Base-by-base conservation (phyloP, 1,140 invertebrate species). In the Augochlora pura region DNA sequence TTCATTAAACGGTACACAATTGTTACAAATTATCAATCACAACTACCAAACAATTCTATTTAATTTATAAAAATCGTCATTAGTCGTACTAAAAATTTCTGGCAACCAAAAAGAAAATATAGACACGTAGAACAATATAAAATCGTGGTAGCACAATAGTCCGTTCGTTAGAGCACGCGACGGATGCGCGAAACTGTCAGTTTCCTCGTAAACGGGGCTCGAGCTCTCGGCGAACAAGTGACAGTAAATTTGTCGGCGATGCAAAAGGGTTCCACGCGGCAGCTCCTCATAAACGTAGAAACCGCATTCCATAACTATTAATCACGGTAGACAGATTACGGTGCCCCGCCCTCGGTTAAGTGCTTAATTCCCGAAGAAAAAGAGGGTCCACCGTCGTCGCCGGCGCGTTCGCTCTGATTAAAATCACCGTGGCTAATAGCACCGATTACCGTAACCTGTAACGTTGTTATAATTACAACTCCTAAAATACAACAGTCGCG, bases 231-330 rank as follows among this genome's bases (percentile, higher is more conserved):
- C 4, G 27, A 39, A 77, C 59, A 54, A 60, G 38, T 77, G 76
- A 77, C 32, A 49, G 57, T 77, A 71, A 71, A 64, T 77, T 71
- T 38, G 39, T 18, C 67, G 54, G 46, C 59, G 46, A 63, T 54
- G 67, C 68, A 42, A 74, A 73, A 42, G 59, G 42, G 52, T 32
- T 52, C 46, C 12, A 16, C 39, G 59, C 59, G 42, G 67, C 69
- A 71, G 75, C 67, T 23, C 59, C 67, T 71, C 57, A 77, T 77
- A 63, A 77, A 77, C 59, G 67, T 63, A 77, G 42, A 68, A 63
- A 70, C 67, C 67, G 21, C 75, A 57, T 77, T 77, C 69, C 59
- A 54, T 67, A 27, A n/a, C 75, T 52, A 77, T 71, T 54, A 16
- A 64, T 77, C 76, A 71, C 42, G 54, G 52, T 2, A 77, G 67